Base-by-base conservation (phyloP, 92 coral and sea anemone species). In the Palythoa grandis region DNA sequence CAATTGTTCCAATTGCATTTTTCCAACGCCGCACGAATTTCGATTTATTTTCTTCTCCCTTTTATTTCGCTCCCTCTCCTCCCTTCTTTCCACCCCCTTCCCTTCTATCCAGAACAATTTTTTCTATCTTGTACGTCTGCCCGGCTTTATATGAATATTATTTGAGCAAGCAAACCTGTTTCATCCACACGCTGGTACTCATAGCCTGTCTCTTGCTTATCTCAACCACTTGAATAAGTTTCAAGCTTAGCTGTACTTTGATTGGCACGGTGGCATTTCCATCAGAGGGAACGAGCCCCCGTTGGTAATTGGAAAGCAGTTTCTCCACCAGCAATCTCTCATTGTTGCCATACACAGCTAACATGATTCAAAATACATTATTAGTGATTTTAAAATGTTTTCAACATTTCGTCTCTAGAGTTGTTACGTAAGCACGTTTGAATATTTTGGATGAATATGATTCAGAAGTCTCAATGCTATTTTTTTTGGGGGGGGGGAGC, bases 101-200 rank as follows among this genome's bases (percentile, higher is more conserved):
- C n/a, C n/a, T n/a, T n/a, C n/a, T n/a, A n/a, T n/a, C n/a, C n/a
- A n/a, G n/a, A n/a, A n/a, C n/a, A n/a, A n/a, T n/a, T n/a, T n/a
- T n/a, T n/a, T n/a, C n/a, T n/a, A n/a, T n/a, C n/a, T n/a, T n/a
- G n/a, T n/a, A n/a, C n/a, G n/a, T n/a, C n/a, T n/a, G n/a, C n/a
- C n/a, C n/a, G n/a, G n/a, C n/a, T n/a, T n/a, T n/a, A n/a, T n/a
- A n/a, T n/a, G n/a, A n/a, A n/a, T n/a, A 29, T 43, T 4, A 43
- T 4, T 43, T 43, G 50, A 58, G 7, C 65, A 58, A 60, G 52
- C 75, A 9, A 10, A 95, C 98, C 98, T 95, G 98, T 25, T 94
- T 92, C 52, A 95, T 89, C 97, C 97, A 95, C 8, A 91, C 93
- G 53, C 98, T 95, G 13, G 97, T 89, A 17, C 90, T 90, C 35